Conservation (phyloP, 2,797 vertebrate species). For the Bovichtus variegatus region DNA sequence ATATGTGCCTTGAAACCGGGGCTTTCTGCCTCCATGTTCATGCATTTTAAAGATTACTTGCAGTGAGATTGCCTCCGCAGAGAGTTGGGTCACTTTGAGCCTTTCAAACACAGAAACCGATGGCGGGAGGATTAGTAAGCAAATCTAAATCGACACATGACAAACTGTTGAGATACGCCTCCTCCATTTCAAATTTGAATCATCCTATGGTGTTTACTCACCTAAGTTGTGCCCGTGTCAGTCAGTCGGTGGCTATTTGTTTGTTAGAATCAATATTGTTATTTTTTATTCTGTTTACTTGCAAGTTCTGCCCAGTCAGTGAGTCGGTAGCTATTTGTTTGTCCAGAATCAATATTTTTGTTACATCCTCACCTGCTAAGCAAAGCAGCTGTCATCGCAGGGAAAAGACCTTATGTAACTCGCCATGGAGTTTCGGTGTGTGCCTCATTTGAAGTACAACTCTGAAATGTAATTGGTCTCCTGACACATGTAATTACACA, state of each 20-base stretch:
- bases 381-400: constrained; percentile 71
- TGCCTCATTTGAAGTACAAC: constrained; percentile 75
- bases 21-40: constrained; percentile 42
- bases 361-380: constrained; percentile 76
- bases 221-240: constrained; percentile 49
- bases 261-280: constrained; percentile 71
- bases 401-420: constrained; percentile 71
- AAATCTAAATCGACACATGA: constrained; percentile 63
- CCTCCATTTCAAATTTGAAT: constrained; percentile 58
- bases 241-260: constrained; percentile 69
- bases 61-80: constrained; percentile 45
- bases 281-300: constrained; percentile 74
- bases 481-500: constrained; percentile 58
- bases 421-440: constrained; percentile 52
- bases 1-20: constrained; percentile 38
- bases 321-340: constrained; percentile 75
- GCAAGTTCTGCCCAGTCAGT: constrained; percentile 73
- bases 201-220: constrained; percentile 60
- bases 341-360: constrained; percentile 79
- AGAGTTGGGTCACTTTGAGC: constrained; percentile 41
- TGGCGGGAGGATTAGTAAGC: constrained; percentile 56
- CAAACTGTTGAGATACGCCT: constrained; percentile 38
- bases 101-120: constrained; percentile 35
- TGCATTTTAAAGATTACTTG: constrained; percentile 61
- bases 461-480: constrained; percentile 79